A percentile compares a stretch with the other conserved stretches of the same genome.
Evolutionary conservation across 1,140 invertebrate genomes (phyloP).

Genomic region (Drosophila virilis): DNA sequence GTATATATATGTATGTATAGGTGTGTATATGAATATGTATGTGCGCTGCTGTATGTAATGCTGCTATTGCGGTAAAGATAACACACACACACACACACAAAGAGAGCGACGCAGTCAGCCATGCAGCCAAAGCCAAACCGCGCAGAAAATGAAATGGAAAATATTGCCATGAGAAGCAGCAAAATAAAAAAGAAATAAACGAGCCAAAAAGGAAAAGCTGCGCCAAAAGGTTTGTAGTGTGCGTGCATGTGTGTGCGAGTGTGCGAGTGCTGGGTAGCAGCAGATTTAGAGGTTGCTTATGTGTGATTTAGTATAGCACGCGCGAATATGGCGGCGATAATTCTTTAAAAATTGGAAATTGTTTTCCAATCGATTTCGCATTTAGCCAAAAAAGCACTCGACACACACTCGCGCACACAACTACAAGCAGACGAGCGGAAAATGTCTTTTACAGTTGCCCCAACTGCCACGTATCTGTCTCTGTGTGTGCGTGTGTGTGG

Average conservation of each 20-base stretch:
- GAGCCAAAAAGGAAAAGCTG: conserved; percentile 74
- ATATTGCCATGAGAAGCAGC: conserved; percentile 65
- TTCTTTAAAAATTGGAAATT: conserved; percentile 85
- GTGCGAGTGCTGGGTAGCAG: conserved; percentile 64
- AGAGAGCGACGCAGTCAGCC: conserved; percentile 53
- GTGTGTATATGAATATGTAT: conserved; percentile 31
- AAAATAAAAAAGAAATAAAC: conserved; percentile 80
- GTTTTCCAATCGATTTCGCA: conserved; percentile 84
- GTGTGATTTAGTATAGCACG: conserved; percentile 84
- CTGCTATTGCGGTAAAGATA: conserved; percentile 72
- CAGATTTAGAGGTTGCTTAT: conserved; percentile 84
- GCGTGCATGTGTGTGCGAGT: conserved; percentile 27
- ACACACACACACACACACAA: conserved; percentile 32
- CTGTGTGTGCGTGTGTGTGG: conserved; percentile 8
- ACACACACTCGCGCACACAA: conserved; percentile 35
- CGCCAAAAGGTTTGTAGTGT: conserved; percentile 59
- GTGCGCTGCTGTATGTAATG: conserved; percentile 20
- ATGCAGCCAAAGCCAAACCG: conserved; percentile 78
- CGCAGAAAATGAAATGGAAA: conserved; percentile 82
- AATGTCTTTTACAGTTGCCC: conserved; percentile 62
- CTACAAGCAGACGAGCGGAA: conserved; percentile 4
- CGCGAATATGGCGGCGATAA: conserved; percentile 84
- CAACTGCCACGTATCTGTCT: conserved; percentile 24
- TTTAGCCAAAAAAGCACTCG: conserved; percentile 79
- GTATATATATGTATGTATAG: conserved; percentile 16